Base-by-base conservation (phyloP, 2,888 invertebrate species). In the Machimus rusticus region DNA sequence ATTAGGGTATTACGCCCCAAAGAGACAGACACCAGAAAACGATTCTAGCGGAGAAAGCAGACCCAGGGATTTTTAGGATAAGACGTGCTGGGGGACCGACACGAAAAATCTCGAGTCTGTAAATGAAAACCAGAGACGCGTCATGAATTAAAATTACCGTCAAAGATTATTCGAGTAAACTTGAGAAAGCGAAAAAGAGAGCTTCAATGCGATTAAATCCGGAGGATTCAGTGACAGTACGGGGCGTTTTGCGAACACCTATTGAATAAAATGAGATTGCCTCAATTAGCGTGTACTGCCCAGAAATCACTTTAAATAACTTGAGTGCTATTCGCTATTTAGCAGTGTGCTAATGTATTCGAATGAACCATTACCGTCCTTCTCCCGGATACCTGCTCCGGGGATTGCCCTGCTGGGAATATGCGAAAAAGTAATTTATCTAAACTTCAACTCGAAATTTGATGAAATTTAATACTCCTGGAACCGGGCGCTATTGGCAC, bases 381-480 rank as follows among this genome's bases (percentile, higher is more conserved):
- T 46, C 14, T 78, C 5, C 23, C 46, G 9, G 55, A 19, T 57
- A 82, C 82, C 82, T 82, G 57, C 31, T 31, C 39, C 31, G 51
- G n/a, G 14, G 34, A 57, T 31, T 51, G 57, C 57, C 28, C 57
- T 82, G 82, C 51, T 51, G 55, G 81, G 81, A 81, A 55, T 81
- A 55, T 66, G 57, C 55, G 37, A 87, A 87, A 88, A 87, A 82
- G 77, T 74, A 87, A 87, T 87, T 86, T 86, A 87, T 74, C 46
- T 86, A 84, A 87, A 87, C 76, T 87, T 87, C 88, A 87, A 74
- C 76, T 86, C 74, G 87, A 87, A 86, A 88, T 88, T 89, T 87
- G 87, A 87, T 88, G 88, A 88, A 89, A 89, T 88, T 87, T 87
- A 85, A 89, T 89, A 88, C 87, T 87, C 89, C 88, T 89, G 89